phyloP scores from a whole-genome alignment of 2,888 invertebrate genomes.

The Ferrisia virgata region DNA sequence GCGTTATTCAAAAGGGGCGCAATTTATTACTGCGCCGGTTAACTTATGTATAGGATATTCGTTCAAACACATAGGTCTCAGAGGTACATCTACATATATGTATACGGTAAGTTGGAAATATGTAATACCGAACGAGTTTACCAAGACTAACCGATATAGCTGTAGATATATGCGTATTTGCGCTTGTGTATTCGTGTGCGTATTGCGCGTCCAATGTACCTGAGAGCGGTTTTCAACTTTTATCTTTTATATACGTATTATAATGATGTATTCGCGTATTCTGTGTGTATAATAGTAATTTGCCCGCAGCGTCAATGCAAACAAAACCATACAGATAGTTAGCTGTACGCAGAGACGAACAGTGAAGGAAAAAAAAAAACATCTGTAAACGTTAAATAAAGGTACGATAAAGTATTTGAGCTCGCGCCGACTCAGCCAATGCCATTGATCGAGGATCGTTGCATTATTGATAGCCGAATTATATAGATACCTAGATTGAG shows the following conservation, averaged over 20 bases:
- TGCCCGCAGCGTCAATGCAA: not conserved
- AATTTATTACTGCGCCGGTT: conserved; percentile 32
- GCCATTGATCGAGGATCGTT: not conserved
- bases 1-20: conserved; percentile 40
- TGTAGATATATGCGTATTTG: not conserved
- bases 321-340: not conserved
- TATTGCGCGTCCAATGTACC: conserved; percentile 21
- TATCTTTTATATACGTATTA: conserved; percentile 35
- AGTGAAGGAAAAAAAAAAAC: not conserved
- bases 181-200: conserved; percentile 1
- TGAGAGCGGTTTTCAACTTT: conserved; percentile 29
- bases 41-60: not conserved
- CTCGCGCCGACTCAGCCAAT: not conserved
- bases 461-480: not conserved
- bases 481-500: no score
- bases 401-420: not conserved
- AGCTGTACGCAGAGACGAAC: no score
- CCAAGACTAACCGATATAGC: not conserved
- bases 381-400: not conserved
- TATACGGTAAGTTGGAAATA: conserved; percentile 9
- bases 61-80: no score
- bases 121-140: conserved; percentile 35
- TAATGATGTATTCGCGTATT: conserved; percentile 18
- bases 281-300: conserved; percentile 4
- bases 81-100: no score